These are phyloP conservation scores for Alligator sinensis DNA, from an alignment of 2,113 vertebrate genomes.

Conservation along the genomic window DNA sequence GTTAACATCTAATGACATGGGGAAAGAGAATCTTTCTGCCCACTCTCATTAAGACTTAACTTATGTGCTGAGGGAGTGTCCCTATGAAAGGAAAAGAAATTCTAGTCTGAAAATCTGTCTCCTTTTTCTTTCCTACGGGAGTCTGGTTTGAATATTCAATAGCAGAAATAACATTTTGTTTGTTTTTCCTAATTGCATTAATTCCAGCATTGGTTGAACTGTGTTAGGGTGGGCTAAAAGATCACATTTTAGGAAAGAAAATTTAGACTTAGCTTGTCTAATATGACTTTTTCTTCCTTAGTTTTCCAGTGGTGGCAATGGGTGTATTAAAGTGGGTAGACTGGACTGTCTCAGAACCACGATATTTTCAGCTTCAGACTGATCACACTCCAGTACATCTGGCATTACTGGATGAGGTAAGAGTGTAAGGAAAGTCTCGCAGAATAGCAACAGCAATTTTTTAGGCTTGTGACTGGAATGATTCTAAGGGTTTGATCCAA, in stretches of 20 bases:
- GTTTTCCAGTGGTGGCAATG: conserved; percentile 98
- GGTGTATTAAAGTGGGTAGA: conserved; percentile 98
- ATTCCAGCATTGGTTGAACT: background rate
- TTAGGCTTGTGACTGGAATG: background rate
- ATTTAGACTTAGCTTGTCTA: background rate
- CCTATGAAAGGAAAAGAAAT: background rate
- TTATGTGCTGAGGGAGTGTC: background rate
- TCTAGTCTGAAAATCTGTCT: background rate
- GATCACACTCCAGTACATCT: conserved; percentile 97
- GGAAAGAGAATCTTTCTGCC: background rate
- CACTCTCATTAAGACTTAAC: background rate
- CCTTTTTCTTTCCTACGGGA: background rate
- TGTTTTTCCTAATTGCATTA: background rate
- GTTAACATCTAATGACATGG: background rate
- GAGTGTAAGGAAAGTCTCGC: background rate
- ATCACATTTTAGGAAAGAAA: background rate
- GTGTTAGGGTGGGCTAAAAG: background rate
- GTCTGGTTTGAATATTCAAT: background rate
- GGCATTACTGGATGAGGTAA: conserved; percentile 94
- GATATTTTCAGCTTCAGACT: conserved; percentile 98
- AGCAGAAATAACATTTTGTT: background rate
- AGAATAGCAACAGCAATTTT: background rate
- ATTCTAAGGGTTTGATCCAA: background rate
- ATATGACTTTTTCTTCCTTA: conserved; percentile 50
- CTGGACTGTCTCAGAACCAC: conserved; percentile 97